Evolutionary conservation across 2,113 vertebrate genomes (phyloP), one percentile per base, ranked within the genome.

Genomic region (Raja brachyura): DNA sequence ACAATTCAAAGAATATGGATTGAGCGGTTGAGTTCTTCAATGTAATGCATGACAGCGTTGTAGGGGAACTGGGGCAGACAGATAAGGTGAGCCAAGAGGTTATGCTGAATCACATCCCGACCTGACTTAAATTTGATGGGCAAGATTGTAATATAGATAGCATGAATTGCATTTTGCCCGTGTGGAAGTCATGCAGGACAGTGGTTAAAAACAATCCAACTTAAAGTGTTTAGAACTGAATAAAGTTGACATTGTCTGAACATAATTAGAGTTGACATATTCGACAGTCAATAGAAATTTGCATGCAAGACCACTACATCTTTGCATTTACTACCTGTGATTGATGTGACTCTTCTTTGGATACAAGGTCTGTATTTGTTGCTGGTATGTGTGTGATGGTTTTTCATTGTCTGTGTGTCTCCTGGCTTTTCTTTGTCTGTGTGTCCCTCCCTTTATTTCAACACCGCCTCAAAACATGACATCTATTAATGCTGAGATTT

Each of bases 201-300:
- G 73, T 92, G 33, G 22, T 9, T 68, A 92, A 70, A 10, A 33
- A 70, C 54, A 74, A 48, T 48, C 39, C 39, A 48, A 48, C 39
- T 48, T 48, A 48, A 48, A 48, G 39, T 48, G 39, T 3, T 48
- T 48, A 48, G 39, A 48, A 48, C 39, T 48, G 39, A 48, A 48
- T 48, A 48, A 48, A 48, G 39, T 48, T 48, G 39, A 48, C 39
- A 48, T 48, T 48, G 39, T 48, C 8, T 90, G 66, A 39, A 90
- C 33, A 18, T 90, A 48, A 90, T 90, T 28, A 70, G 63, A 90
- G 66, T 68, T 90, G 81, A 88, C 83, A 88, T 88, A 63, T 1
- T 63, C 14, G 61, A 63, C n/a, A 88, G 5, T 66, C n/a, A 31
- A 16, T 8, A 31, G 59, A n/a, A 88, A 88, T 63, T 88, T 88